Conservation (phyloP, 2,888 invertebrate genomes). For the Capitulum mitella region DNA sequence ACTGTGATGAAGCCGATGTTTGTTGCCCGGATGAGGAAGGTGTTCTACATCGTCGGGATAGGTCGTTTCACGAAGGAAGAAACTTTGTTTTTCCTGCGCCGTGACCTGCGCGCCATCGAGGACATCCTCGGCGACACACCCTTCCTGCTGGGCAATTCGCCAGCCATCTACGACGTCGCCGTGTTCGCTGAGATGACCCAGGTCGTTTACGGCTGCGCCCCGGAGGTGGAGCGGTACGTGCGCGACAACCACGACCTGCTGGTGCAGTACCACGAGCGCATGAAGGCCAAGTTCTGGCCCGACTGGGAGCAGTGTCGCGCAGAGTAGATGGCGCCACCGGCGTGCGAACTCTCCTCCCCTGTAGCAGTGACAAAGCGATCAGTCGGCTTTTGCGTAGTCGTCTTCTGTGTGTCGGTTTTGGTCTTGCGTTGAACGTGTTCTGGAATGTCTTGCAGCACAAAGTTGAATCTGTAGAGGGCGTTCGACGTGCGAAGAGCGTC, state of each 20-base stretch:
- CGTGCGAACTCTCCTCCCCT: too few relatives aligned
- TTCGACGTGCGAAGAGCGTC: too few relatives aligned
- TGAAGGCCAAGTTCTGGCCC: constrained; percentile 42
- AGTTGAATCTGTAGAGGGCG: too few relatives aligned
- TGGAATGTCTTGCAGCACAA: too few relatives aligned
- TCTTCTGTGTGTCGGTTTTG: too few relatives aligned
- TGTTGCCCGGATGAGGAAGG: background rate
- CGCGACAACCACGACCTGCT: constrained; percentile 41
- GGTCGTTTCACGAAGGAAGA: constrained; percentile 10
- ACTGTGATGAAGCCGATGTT: background rate
- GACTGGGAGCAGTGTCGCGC: constrained; percentile 42
- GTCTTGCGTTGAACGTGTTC: too few relatives aligned
- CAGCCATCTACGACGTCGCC: constrained; percentile 43
- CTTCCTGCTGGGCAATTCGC: constrained; percentile 41
- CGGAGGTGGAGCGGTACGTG: constrained; percentile 39
- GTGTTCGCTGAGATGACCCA: constrained; percentile 44
- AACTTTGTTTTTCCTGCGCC: background rate
- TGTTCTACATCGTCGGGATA: background rate
- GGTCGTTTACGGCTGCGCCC: constrained; percentile 40
- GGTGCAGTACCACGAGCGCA: constrained; percentile 40
- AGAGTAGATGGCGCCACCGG: constrained; percentile 10
- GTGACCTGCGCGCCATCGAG: constrained; percentile 6
- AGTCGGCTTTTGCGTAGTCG: too few relatives aligned
- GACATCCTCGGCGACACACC: constrained; percentile 27
- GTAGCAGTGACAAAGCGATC: too few relatives aligned